A percentile compares a stretch with the other conserved stretches of the same genome.
These are phyloP conservation scores for Peromyscus attwateri DNA, from an alignment of 2,797 vertebrate genomes.

Conservation along the genomic window DNA sequence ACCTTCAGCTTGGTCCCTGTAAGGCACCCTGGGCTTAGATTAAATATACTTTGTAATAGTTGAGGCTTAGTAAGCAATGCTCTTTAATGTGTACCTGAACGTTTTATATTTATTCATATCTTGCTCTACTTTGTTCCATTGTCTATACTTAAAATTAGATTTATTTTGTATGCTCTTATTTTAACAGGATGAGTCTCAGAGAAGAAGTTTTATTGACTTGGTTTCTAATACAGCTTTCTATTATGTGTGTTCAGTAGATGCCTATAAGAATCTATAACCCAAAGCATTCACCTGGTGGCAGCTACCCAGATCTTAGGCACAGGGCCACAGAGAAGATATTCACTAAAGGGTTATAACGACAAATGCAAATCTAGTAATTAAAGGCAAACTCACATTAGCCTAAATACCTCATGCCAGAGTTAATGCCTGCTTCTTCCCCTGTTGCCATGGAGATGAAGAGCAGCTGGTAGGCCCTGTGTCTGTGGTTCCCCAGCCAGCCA, in stretches of 20 bases:
- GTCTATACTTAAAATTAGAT: slow-evolving; percentile 69
- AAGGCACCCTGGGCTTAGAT: slow-evolving; percentile 50
- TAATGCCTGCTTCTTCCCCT: slow-evolving; percentile 68
- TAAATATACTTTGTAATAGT: slow-evolving; percentile 9
- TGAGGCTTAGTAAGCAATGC: slow-evolving; percentile 43
- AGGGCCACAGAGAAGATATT: slow-evolving; percentile 58
- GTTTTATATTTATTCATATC: slow-evolving; percentile 46
- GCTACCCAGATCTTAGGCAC: slow-evolving; percentile 62
- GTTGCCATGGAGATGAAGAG: slow-evolving; percentile 78
- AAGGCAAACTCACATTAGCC: slow-evolving; percentile 81
- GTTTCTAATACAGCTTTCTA: slow-evolving; percentile 54
- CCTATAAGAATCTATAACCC: slow-evolving; percentile 49
- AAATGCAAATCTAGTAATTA: slow-evolving; percentile 82
- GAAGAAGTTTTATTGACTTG: slow-evolving; percentile 60
- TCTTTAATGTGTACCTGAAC: slow-evolving; percentile 51
- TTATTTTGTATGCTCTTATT: slow-evolving; percentile 63
- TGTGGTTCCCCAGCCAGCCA: slow-evolving; percentile 65
- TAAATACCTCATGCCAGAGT: slow-evolving; percentile 77
- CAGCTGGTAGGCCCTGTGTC: slow-evolving; percentile 71
- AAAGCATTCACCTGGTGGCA: slow-evolving; percentile 66
- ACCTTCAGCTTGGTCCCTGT: slow-evolving; percentile 21
- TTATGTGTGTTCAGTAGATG: slow-evolving; percentile 56
- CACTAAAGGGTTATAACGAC: slow-evolving; percentile 75
- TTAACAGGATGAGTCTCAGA: slow-evolving; percentile 59
- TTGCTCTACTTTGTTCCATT: slow-evolving; percentile 65